Conservation (phyloP, 2,888 invertebrate species). For the Tortricodes alternella region DNA sequence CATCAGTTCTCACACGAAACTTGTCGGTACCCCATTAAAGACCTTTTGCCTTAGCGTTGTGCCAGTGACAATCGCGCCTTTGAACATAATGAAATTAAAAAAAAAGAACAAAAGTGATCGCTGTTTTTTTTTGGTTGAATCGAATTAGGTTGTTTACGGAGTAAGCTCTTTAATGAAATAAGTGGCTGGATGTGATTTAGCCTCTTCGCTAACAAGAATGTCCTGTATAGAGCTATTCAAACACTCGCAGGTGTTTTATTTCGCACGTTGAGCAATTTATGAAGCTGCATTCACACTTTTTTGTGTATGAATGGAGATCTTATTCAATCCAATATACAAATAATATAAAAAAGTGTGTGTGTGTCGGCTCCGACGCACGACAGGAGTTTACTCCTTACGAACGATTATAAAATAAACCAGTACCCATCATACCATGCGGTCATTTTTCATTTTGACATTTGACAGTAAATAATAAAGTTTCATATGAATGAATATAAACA, state of each 20-base stretch:
- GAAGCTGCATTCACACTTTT: slow-evolving; percentile 1
- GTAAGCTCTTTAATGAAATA: slow-evolving; percentile 52
- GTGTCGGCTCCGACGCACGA: too few relatives aligned
- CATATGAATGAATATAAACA: too few relatives aligned
- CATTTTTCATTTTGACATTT: too few relatives aligned
- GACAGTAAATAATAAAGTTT: too few relatives aligned
- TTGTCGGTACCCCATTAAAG: slow-evolving; percentile 43
- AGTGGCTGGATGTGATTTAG: slow-evolving; percentile 55
- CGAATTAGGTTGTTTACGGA: slow-evolving; percentile 24
- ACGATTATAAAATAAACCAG: too few relatives aligned
- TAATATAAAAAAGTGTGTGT: too few relatives aligned
- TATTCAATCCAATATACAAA: too few relatives aligned
- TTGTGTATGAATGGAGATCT: too few relatives aligned
- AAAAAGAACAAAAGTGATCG: not conserved
- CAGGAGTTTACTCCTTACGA: too few relatives aligned
- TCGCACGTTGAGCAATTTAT: slow-evolving; percentile 18
- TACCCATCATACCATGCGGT: too few relatives aligned
- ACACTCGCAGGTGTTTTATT: slow-evolving; percentile 25
- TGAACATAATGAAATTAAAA: slow-evolving; percentile 21
- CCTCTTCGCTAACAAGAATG: slow-evolving; percentile 21
- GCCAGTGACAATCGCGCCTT: slow-evolving; percentile 69
- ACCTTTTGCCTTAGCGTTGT: slow-evolving; percentile 48
- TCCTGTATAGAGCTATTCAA: slow-evolving; percentile 26
- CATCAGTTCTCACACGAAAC: slow-evolving; percentile 62
- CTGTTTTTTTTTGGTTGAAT: slow-evolving; percentile 16